These are phyloP conservation scores for Otis tarda DNA, from an alignment of 2,113 vertebrate species.

Conservation along the genomic window DNA sequence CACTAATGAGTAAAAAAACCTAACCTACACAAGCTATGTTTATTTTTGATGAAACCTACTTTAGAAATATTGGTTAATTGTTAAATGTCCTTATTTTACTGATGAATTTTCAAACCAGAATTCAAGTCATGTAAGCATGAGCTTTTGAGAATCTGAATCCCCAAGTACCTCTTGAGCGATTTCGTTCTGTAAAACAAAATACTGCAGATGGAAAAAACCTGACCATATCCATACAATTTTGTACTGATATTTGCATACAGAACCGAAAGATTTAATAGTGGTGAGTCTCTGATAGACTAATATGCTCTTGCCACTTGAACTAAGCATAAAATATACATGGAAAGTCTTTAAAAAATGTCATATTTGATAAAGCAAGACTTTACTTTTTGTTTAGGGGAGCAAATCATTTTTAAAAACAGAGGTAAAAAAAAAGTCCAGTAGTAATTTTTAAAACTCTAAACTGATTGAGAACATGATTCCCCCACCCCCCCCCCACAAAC, in stretches of 20 bases:
- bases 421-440: not conserved
- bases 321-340: not conserved
- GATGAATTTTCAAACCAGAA: not conserved
- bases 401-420: not conserved
- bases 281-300: not conserved
- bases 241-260: not conserved
- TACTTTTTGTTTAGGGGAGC: not conserved
- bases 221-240: not conserved
- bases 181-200: not conserved
- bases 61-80: not conserved
- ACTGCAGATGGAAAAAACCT: not conserved
- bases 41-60: not conserved
- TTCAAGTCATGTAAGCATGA: not conserved
- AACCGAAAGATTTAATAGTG: not conserved
- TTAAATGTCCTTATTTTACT: not conserved
- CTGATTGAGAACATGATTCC: not conserved
- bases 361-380: not conserved
- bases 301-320: not conserved
- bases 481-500: not conserved
- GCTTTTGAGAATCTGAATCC: not conserved
- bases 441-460: not conserved
- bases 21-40: not conserved
- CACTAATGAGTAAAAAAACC: not conserved
- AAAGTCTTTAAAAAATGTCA: not conserved
- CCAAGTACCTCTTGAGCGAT: not conserved